Percentiles rank a stretch among this genome's conserved stretches.
Conservation (phyloP, 1,140 invertebrate species). For the Drosophila grimshawi region DNA sequence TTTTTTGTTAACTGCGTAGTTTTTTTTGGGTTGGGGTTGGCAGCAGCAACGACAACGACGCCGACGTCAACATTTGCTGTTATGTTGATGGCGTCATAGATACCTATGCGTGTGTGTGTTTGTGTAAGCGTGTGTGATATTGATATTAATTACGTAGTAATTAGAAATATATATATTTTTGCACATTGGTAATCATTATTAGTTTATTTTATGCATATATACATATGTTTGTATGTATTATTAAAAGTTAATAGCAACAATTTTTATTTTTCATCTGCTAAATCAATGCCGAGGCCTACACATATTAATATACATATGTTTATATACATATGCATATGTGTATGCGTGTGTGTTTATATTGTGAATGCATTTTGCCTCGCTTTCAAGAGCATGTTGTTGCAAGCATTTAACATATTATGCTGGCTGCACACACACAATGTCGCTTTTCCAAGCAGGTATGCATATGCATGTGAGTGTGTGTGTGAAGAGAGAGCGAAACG, state of each 20-base stretch:
- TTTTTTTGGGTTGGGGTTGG: conserved; percentile 61
- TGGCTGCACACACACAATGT: conserved; percentile 25
- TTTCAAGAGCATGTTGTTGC: conserved; percentile 52
- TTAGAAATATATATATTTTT: neutral
- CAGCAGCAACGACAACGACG: conserved; percentile 2
- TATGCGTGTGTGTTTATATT: conserved; percentile 8
- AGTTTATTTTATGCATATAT: no score
- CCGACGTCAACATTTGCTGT: conserved; percentile 41
- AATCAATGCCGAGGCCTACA: conserved; percentile 20
- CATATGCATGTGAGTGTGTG: neutral
- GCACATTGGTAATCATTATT: no score
- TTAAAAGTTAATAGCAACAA: conserved; percentile 32
- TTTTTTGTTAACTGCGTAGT: conserved; percentile 77
- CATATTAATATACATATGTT: neutral
- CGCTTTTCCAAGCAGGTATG: conserved; percentile 48
- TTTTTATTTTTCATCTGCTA: conserved; percentile 32
- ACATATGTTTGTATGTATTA: neutral
- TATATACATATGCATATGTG: neutral
- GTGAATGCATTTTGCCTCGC: conserved; percentile 50
- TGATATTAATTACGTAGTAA: conserved; percentile 37
- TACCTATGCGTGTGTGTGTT: conserved; percentile 34
- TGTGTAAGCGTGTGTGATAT: conserved; percentile 31
- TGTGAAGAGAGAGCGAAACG: conserved; percentile 18
- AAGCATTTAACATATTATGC: conserved; percentile 40
- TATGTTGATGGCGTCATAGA: conserved; percentile 74